phyloP scores from a whole-genome alignment of 2,113 vertebrate genomes.

The Indicator maculatus region DNA sequence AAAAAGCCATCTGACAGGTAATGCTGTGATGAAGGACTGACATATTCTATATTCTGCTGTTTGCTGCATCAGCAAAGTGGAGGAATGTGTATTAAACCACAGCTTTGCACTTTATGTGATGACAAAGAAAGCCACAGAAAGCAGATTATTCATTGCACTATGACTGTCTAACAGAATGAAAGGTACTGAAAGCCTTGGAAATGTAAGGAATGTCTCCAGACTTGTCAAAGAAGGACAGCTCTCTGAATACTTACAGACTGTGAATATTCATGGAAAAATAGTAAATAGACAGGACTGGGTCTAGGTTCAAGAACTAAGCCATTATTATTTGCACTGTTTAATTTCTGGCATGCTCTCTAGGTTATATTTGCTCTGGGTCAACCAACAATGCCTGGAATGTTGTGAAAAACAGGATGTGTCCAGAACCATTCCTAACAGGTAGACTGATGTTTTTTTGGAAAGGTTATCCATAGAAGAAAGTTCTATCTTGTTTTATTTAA shows the following conservation, averaged over 20 bases:
- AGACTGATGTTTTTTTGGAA: not conserved
- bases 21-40: not conserved
- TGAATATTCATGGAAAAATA: not conserved
- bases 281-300: not conserved
- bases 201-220: not conserved
- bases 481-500: not conserved
- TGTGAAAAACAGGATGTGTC: not conserved
- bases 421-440: not conserved
- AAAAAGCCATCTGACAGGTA: not conserved
- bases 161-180: not conserved
- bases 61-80: conserved; percentile 7
- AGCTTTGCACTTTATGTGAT: conserved; percentile 1
- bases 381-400: not conserved
- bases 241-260: not conserved
- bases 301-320: not conserved
- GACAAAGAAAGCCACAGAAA: conserved; percentile 16
- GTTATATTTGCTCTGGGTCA: not conserved
- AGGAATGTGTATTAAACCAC: not conserved
- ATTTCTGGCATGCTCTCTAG: not conserved
- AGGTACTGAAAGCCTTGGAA: not conserved
- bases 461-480: not conserved
- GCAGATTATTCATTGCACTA: not conserved
- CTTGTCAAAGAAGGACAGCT: not conserved
- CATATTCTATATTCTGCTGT: not conserved
- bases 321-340: not conserved